Conservation (phyloP, 2,113 vertebrate genomes). For the Archocentrus centrarchus region DNA sequence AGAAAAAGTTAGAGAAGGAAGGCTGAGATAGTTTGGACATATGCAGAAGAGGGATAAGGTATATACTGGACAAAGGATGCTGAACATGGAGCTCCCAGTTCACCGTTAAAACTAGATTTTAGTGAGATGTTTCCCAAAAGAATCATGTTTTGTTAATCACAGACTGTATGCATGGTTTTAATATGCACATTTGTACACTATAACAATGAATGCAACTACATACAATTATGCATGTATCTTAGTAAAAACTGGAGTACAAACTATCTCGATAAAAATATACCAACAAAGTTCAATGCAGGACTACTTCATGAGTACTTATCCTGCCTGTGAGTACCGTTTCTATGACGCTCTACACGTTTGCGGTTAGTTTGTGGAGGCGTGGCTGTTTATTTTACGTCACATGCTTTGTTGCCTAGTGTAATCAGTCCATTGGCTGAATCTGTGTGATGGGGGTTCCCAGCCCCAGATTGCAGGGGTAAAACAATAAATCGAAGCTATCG, state of each 20-base stretch:
- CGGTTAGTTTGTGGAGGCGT: slow-evolving; percentile 38
- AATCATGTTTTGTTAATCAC: background rate
- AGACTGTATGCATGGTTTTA: background rate
- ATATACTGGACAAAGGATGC: background rate
- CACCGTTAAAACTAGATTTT: background rate
- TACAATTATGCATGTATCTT: background rate
- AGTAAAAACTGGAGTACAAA: background rate
- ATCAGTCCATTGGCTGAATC: slow-evolving; percentile 71
- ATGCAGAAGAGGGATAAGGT: too few species aligned
- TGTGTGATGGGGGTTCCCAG: slow-evolving; percentile 73
- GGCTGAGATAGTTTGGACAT: too few species aligned
- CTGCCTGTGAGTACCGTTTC: background rate
- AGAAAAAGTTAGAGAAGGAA: too few species aligned
- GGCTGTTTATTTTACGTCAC: slow-evolving; percentile 45
- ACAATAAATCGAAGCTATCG: slow-evolving; percentile 80
- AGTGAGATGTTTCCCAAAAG: background rate
- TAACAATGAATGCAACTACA: background rate
- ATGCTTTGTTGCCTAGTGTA: slow-evolving; percentile 61
- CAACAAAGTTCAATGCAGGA: background rate
- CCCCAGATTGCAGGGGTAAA: slow-evolving; percentile 78
- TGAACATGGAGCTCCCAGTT: background rate
- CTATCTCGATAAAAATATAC: background rate
- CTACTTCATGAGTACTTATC: background rate
- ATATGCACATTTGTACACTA: background rate
- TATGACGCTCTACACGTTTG: background rate